Conservation (phyloP, 2,888 invertebrate species). For the Eutolmus rufibarbis region DNA sequence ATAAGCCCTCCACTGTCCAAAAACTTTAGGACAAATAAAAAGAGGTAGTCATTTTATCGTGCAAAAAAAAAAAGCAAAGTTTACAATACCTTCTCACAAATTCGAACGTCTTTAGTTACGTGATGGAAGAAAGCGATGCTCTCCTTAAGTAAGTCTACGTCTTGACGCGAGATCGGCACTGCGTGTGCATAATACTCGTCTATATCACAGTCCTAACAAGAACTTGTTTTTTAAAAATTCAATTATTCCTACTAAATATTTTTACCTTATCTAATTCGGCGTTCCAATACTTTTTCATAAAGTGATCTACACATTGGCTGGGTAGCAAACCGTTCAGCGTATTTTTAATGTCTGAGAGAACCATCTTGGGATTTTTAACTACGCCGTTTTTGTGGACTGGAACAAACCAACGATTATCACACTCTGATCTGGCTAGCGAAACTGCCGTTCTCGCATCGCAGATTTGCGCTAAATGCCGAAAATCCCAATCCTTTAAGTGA, state of each 20-base stretch:
- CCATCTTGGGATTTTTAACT: conserved; percentile 59
- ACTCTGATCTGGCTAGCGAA: conserved; percentile 77
- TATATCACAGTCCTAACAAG: not conserved
- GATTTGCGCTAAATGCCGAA: conserved; percentile 78
- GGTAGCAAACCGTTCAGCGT: conserved; percentile 52
- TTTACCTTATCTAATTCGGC: conserved; percentile 55
- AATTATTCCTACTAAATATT: not conserved
- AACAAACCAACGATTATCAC: conserved; percentile 77
- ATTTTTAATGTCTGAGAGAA: conserved; percentile 57
- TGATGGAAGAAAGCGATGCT: conserved; percentile 60
- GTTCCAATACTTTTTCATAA: conserved; percentile 60
- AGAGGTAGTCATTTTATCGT: not conserved
- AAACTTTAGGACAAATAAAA: conserved; percentile 1
- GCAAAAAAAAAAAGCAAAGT: not conserved
- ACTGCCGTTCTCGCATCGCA: conserved; percentile 79
- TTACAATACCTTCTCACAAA: conserved; percentile 48
- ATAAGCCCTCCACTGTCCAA: conserved; percentile 66
- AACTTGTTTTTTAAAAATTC: not conserved
- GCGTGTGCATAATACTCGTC: not conserved
- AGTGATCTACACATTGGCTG: conserved; percentile 57
- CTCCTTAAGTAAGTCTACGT: conserved; percentile 58
- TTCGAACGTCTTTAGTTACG: conserved; percentile 57
- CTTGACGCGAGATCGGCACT: conserved; percentile 12
- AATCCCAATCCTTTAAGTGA: conserved; percentile 74
- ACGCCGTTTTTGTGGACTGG: conserved; percentile 69